Evolutionary conservation across 2,797 vertebrate genomes (phyloP).

Genomic region (Lophius americanus): DNA sequence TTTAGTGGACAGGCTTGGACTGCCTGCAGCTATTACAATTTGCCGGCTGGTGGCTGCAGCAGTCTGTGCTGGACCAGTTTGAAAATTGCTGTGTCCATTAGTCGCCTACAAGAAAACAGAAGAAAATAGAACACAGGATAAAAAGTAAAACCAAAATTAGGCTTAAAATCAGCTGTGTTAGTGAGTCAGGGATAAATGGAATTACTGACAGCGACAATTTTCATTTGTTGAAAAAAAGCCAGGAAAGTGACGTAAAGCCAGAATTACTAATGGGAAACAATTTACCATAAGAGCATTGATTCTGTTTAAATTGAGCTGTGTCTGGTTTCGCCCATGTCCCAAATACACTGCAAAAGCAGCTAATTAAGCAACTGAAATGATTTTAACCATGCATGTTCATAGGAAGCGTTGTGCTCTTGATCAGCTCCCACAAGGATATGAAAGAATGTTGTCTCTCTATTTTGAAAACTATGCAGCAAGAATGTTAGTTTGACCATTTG

Average conservation of each 20-base stretch:
- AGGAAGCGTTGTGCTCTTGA: too few species aligned
- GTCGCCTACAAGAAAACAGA: neutral
- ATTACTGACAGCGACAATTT: neutral
- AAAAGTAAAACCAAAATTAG: too few species aligned
- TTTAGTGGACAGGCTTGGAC: neutral
- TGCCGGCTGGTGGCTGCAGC: neutral
- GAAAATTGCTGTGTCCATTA: neutral
- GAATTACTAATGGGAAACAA: too few species aligned
- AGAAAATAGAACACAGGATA: neutral
- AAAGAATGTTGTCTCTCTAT: too few species aligned
- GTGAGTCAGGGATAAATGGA: neutral
- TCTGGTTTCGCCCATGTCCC: too few species aligned
- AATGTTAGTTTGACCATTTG: constrained; percentile 33
- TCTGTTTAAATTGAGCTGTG: neutral
- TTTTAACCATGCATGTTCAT: too few species aligned
- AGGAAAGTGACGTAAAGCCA: neutral
- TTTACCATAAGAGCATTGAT: neutral
- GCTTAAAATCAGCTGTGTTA: neutral
- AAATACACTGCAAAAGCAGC: neutral
- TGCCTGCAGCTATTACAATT: neutral
- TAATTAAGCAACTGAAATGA: neutral
- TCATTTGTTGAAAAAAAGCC: neutral
- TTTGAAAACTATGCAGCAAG: neutral
- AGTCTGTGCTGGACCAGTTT: neutral
- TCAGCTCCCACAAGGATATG: too few species aligned